A percentile compares a stretch with the other conserved stretches of the same genome.
These are phyloP conservation scores for Uropsilus gracilis DNA, from an alignment of 2,113 vertebrate genomes.

Conservation along the genomic window DNA sequence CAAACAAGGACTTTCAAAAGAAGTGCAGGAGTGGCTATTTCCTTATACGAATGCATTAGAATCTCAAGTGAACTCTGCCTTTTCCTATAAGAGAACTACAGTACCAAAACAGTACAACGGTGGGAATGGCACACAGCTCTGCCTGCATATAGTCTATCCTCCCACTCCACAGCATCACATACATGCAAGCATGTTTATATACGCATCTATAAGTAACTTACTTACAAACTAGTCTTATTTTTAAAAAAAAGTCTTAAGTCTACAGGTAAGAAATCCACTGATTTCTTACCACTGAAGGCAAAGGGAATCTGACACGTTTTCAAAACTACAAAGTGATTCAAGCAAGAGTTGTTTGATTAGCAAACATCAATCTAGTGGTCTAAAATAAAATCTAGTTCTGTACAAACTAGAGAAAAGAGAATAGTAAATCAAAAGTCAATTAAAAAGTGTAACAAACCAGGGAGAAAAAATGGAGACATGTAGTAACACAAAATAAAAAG, in stretches of 20 bases:
- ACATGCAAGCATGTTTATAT: background rate
- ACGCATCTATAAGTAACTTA: background rate
- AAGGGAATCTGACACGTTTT: background rate
- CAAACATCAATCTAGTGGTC: background rate
- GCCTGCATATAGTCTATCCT: background rate
- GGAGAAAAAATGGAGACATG: background rate
- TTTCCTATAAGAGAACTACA: background rate
- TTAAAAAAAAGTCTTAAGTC: slow-evolving; percentile 26
- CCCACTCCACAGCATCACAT: background rate
- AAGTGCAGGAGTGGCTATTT: background rate
- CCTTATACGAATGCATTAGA: background rate
- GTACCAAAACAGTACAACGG: background rate
- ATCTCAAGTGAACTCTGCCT: background rate
- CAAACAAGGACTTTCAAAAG: background rate
- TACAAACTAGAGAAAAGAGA: slow-evolving; percentile 4
- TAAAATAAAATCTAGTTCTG: background rate
- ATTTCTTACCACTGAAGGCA: background rate
- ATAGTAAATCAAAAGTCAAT: background rate
- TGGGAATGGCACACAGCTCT: background rate
- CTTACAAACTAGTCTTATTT: background rate
- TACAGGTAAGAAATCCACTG: background rate
- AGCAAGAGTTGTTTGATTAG: background rate
- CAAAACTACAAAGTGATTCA: background rate
- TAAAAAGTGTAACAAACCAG: slow-evolving; percentile 7
- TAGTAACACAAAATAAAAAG: background rate